A percentile compares a stretch with the other conserved stretches of the same genome.
phyloP scores from a whole-genome alignment of 2,797 vertebrate species.

The Poecilia wingei region DNA sequence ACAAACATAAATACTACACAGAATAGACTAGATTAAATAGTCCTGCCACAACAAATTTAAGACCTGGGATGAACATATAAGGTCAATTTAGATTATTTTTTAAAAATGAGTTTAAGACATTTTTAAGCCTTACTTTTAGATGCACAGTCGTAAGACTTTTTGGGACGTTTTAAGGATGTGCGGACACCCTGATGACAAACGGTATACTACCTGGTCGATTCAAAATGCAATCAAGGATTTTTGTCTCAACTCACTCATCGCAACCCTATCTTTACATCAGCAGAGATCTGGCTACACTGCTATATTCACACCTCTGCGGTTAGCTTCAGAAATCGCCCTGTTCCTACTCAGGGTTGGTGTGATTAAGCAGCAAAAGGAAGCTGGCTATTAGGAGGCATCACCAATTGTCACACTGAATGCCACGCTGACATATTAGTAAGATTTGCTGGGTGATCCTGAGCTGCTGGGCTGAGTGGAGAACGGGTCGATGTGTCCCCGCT shows the following conservation, averaged over 20 bases:
- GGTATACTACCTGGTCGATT: slow-evolving; percentile 17
- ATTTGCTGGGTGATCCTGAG: slow-evolving; percentile 21
- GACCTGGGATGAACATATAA: too few species aligned
- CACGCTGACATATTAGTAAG: slow-evolving; percentile 26
- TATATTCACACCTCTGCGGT: slow-evolving; percentile 12
- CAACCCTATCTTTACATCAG: slow-evolving; percentile 17
- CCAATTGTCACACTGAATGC: slow-evolving; percentile 34
- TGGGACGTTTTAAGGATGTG: too few species aligned
- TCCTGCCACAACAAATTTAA: too few species aligned
- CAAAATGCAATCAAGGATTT: slow-evolving; percentile 30
- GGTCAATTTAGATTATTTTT: too few species aligned
- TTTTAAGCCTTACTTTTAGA: too few species aligned
- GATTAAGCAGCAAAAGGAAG: slow-evolving; percentile 45
- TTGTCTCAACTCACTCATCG: slow-evolving; percentile 1
- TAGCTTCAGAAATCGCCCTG: slow-evolving; percentile 33
- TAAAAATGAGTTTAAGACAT: too few species aligned
- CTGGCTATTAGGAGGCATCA: slow-evolving; percentile 24
- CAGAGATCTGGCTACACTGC: slow-evolving; percentile 7
- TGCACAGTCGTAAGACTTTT: too few species aligned
- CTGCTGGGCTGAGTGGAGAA: slow-evolving; percentile 12
- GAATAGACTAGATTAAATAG: too few species aligned
- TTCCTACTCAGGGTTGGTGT: slow-evolving; percentile 20
- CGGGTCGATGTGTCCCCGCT: slow-evolving; percentile 30
- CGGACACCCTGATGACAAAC: not conserved
- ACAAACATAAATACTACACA: too few species aligned